Evolutionary conservation across 2,797 vertebrate species (phyloP).

Genomic region (Phataginus tricuspis): DNA sequence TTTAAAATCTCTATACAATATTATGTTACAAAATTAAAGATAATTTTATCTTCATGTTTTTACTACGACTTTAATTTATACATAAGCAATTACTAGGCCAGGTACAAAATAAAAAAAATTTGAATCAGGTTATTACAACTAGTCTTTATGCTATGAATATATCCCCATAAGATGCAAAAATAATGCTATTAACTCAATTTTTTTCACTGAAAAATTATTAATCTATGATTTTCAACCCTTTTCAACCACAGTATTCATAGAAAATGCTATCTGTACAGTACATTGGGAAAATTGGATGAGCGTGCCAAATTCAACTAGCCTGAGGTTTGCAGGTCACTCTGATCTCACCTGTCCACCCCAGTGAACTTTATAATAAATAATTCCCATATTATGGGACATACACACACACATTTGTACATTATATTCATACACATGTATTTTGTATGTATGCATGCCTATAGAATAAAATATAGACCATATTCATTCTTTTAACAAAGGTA

Average conservation of each 20-base stretch:
- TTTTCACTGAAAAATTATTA: background rate
- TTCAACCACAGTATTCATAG: background rate
- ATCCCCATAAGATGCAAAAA: slow-evolving; percentile 19
- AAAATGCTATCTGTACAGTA: background rate
- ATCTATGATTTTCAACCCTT: background rate
- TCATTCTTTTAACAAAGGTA: background rate
- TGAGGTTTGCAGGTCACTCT: background rate
- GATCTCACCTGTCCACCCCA: background rate
- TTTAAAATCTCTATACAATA: slow-evolving; percentile 3
- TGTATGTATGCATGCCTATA: background rate
- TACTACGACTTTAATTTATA: background rate
- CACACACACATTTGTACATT: background rate
- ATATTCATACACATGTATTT: background rate
- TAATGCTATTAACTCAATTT: background rate
- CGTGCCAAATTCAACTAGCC: background rate
- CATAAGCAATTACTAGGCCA: background rate
- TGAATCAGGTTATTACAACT: background rate
- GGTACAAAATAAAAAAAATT: background rate
- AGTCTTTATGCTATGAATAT: background rate
- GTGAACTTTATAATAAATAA: background rate
- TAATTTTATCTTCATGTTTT: background rate
- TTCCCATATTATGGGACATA: background rate
- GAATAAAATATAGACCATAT: slow-evolving; percentile 24
- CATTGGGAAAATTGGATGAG: background rate
- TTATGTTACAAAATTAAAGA: slow-evolving; percentile 25